Evolutionary conservation across 2,888 invertebrate genomes (phyloP).

Genomic region (Cryptus armator): DNA sequence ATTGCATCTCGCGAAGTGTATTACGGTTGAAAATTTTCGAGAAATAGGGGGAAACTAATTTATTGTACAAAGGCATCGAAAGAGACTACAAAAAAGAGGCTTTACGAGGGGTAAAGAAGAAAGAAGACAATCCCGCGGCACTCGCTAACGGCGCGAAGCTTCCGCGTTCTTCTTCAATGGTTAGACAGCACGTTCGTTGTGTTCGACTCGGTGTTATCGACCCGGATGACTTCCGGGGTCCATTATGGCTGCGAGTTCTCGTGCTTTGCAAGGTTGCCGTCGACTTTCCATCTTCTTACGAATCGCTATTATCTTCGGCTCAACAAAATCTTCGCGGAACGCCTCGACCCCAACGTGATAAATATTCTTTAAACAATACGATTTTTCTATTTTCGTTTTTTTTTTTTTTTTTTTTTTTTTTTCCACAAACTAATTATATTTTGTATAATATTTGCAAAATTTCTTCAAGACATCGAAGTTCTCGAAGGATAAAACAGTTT

Average conservation of each 20-base stretch:
- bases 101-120: constrained; percentile 5
- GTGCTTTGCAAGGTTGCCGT: constrained; percentile 25
- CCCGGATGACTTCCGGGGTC: constrained; percentile 49
- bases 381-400: not conserved
- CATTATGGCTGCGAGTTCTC: constrained; percentile 33
- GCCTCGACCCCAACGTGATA: not conserved
- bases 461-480: not conserved
- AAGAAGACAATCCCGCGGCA: constrained; percentile 16
- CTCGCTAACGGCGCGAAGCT: constrained; percentile 7
- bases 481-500: not conserved
- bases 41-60: not conserved
- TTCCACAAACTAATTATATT: no score
- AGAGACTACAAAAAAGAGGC: not conserved
- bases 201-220: constrained; percentile 42
- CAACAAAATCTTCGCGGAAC: not conserved
- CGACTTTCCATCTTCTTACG: constrained; percentile 25
- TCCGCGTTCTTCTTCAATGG: constrained; percentile 47
- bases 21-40: not conserved
- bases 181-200: constrained; percentile 24
- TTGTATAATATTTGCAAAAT: not conserved
- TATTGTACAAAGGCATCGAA: not conserved
- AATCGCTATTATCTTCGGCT: constrained; percentile 26
- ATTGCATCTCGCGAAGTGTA: not conserved
- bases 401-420: not conserved
- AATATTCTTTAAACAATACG: not conserved